Conservation (phyloP, 2,888 invertebrate genomes). For the Apoderus coryli region DNA sequence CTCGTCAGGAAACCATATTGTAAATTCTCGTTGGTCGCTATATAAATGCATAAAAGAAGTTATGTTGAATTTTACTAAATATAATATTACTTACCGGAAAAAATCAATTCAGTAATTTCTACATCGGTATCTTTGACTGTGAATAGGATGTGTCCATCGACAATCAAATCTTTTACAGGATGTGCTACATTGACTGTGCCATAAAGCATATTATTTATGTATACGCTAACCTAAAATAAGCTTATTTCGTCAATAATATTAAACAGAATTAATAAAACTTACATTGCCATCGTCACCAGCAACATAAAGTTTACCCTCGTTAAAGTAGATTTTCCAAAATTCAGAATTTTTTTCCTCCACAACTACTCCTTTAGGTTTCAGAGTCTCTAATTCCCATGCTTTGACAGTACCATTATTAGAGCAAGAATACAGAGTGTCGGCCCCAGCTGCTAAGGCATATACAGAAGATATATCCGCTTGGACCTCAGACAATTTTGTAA, state of each 20-base stretch:
- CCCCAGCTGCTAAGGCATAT: constrained; percentile 42
- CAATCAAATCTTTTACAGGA: not conserved
- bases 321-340: constrained; percentile 30
- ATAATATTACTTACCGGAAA: constrained; percentile 34
- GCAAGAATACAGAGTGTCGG: constrained; percentile 41
- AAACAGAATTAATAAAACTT: no score
- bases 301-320: constrained; percentile 35
- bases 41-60: no score
- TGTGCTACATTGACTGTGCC: no score
- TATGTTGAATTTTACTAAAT: no score
- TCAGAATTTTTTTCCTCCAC: constrained; percentile 30
- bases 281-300: constrained; percentile 51
- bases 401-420: constrained; percentile 49
- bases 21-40: no score
- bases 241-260: no score
- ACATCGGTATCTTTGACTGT: constrained; percentile 48
- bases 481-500: constrained; percentile 32
- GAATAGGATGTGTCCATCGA: constrained; percentile 23
- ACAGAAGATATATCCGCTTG: constrained; percentile 45
- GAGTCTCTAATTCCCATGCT: constrained; percentile 38
- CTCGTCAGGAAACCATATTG: constrained; percentile 35
- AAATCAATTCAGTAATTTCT: constrained; percentile 42
- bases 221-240: constrained; percentile 45
- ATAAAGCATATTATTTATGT: constrained; percentile 37
- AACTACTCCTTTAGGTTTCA: constrained; percentile 25